Percentiles rank a stretch among this genome's conserved stretches.
These are phyloP conservation scores for Python bivittatus DNA, from an alignment of 2,113 vertebrate genomes.

Conservation along the genomic window DNA sequence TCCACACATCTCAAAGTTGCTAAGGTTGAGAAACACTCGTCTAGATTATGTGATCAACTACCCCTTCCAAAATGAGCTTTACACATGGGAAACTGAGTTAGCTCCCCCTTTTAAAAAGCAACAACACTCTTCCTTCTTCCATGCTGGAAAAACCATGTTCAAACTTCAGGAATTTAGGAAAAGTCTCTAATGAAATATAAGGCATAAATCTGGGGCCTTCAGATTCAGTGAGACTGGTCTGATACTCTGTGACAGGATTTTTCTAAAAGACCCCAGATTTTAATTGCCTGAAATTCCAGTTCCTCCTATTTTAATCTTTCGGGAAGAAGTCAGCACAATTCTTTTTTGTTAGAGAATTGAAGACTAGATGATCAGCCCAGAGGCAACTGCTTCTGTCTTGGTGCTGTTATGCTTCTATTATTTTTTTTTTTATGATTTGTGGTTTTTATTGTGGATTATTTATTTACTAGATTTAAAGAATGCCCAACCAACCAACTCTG, in stretches of 20 bases:
- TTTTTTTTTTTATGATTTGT: neutral
- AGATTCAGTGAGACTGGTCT: no score
- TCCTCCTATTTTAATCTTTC: no score
- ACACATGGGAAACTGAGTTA: neutral
- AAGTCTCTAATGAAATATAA: neutral
- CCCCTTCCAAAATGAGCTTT: neutral
- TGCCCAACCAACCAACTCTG: neutral
- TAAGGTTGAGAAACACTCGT: no score
- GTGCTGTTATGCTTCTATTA: neutral
- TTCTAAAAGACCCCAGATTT: slow-evolving; percentile 24
- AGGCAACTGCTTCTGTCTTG: neutral
- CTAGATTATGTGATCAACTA: no score
- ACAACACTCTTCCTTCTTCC: neutral
- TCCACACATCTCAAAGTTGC: no score
- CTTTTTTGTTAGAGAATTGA: neutral
- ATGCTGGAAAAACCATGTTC: neutral
- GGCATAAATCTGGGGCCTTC: neutral
- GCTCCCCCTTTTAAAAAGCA: neutral
- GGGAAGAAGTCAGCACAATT: no score
- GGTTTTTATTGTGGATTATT: neutral
- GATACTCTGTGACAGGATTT: neutral
- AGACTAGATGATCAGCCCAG: neutral
- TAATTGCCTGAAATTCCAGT: slow-evolving; percentile 40
- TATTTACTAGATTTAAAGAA: neutral
- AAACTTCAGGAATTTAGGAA: neutral